These are phyloP conservation scores for Phania funesta DNA, from an alignment of 2,888 invertebrate species.

Conservation along the genomic window DNA sequence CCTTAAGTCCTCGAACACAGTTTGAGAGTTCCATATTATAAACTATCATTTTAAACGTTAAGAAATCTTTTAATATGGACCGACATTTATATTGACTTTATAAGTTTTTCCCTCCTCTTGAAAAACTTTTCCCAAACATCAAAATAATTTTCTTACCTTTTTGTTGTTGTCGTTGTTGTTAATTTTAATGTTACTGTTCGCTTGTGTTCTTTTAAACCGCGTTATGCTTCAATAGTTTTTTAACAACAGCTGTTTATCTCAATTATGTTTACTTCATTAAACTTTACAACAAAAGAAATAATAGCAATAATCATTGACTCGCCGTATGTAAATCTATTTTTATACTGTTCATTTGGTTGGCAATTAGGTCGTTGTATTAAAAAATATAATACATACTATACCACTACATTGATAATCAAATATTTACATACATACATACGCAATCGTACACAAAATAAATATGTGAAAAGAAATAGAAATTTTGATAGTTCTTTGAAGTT, in stretches of 20 bases:
- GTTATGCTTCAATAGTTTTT: constrained; percentile 4
- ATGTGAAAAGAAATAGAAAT: neutral
- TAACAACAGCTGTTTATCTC: constrained; percentile 41
- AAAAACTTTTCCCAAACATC: too few species aligned
- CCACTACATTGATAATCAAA: neutral
- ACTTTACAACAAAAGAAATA: constrained; percentile 26
- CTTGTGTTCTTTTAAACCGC: neutral
- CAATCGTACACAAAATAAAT: neutral
- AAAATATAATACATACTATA: neutral
- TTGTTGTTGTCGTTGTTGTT: neutral
- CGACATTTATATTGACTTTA: too few species aligned
- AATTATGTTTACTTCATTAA: constrained; percentile 58
- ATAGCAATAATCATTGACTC: constrained; percentile 26
- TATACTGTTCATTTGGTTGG: constrained; percentile 44
- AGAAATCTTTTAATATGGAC: too few species aligned
- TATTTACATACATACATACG: too few species aligned
- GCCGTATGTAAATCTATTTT: neutral
- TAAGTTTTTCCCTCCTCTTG: too few species aligned
- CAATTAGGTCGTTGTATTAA: constrained; percentile 40
- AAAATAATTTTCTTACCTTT: neutral
- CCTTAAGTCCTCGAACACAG: too few species aligned
- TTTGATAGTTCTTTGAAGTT: constrained; percentile 4
- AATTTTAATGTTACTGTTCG: neutral
- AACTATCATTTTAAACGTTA: too few species aligned
- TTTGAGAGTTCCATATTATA: too few species aligned